Evolutionary conservation across 1,140 invertebrate species (phyloP), one percentile per base, ranked within the genome.

Genomic region (Holotrichia oblita): DNA sequence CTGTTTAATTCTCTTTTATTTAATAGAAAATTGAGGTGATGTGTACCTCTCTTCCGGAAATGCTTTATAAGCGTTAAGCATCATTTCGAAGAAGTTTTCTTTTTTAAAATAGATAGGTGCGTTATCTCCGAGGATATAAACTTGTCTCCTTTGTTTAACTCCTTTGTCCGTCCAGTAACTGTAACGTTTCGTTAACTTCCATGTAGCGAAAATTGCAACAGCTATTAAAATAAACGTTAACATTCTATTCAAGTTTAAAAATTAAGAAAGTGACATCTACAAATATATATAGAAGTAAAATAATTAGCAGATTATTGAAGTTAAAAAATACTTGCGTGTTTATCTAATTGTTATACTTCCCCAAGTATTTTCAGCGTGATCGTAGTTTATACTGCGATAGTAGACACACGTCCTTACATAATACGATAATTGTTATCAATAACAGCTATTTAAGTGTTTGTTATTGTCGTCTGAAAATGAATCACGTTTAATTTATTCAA

Each of bases 101-200:
- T 55, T 55, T 55, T 17, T 55, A n/a, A 55, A 55, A 9, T 3
- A 64, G 9, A 64, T 64, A 6, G 17, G 12, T 9, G 64, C 64
- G 24, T 72, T 72, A 72, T 72, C 64, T 9, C 64, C 64, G 22
- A 72, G 64, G 6, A 72, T 0, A 27, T 72, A 72, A 24, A 72
- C 6, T 72, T 24, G 64, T 72, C 24, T 72, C 14, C 64, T 72
- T 22, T 72, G 64, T 72, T 72, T 72, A 22, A 72, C 64, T 20
- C 64, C 64, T 72, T 40, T 72, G 12, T 72, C 24, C 0, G 64
- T 72, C 64, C 64, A 72, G 22, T 72, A 72, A 72, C 0, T 10
- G 22, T 72, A 72, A 12, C 9, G 20, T 24, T 72, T 72, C 3
- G 1, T 72, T 40, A 40, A 10, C 22, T 72, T 72, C 48, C 48